Conservation (phyloP, 2,797 vertebrate genomes). For the Gadopsis bispinosus region DNA sequence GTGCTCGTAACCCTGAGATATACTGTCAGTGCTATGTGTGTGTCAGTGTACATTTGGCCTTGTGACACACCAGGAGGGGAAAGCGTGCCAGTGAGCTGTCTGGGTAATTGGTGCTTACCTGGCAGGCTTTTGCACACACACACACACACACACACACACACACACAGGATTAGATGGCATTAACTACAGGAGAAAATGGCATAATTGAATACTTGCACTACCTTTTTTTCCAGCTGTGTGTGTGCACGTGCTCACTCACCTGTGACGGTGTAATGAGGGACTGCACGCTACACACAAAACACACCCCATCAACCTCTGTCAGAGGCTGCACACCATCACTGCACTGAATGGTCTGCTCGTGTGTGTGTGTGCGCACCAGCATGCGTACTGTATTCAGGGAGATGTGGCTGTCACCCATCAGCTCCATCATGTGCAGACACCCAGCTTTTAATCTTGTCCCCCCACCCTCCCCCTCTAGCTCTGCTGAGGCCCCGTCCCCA, state of each 20-base stretch:
- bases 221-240: constrained; percentile 21
- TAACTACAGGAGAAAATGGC: constrained; percentile 74
- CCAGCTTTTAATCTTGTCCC: constrained; percentile 58
- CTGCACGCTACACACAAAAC: constrained; percentile 70
- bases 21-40: constrained; percentile 29
- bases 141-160: constrained; percentile 11
- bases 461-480: background rate
- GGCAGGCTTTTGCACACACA: constrained; percentile 66
- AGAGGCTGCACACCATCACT: constrained; percentile 68
- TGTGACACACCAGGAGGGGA: constrained; percentile 66
- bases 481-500: constrained; percentile 45
- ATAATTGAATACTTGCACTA: constrained; percentile 70
- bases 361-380: constrained; percentile 3
- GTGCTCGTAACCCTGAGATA: constrained; percentile 45
- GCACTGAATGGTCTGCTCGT: constrained; percentile 37
- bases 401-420: constrained; percentile 74
- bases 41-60: constrained; percentile 66
- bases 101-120: constrained; percentile 84
- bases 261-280: constrained; percentile 79
- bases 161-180: constrained; percentile 74
- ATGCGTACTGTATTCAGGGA: constrained; percentile 35
- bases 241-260: background rate
- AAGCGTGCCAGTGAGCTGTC: constrained; percentile 73
- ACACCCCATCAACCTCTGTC: constrained; percentile 77
- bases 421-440: constrained; percentile 74